Conservation (phyloP, 2,888 invertebrate species). For the Tetrapedia diversipes region DNA sequence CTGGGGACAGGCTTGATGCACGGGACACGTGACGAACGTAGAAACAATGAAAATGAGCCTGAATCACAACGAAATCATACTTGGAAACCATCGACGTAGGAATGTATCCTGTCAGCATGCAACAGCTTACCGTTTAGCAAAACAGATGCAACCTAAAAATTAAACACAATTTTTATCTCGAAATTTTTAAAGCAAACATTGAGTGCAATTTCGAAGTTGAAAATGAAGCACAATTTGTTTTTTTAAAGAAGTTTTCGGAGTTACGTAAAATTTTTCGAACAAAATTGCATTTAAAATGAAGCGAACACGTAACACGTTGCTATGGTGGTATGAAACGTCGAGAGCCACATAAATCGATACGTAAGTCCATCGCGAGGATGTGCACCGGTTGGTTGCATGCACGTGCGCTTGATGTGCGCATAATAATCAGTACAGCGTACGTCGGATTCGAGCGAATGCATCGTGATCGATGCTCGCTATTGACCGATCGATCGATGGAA, state of each 20-base stretch:
- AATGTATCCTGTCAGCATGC: slow-evolving; percentile 19
- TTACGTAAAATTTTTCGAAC: too few relatives aligned
- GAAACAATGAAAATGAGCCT: slow-evolving; percentile 31
- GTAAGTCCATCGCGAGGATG: slow-evolving; percentile 19
- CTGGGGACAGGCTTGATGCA: slow-evolving; percentile 39
- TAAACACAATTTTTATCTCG: too few relatives aligned
- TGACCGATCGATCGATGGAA: slow-evolving; percentile 44
- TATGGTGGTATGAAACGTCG: slow-evolving; percentile 5
- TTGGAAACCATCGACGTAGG: slow-evolving; percentile 26
- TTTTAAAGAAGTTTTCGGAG: too few relatives aligned
- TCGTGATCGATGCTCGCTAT: slow-evolving; percentile 52
- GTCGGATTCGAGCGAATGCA: slow-evolving; percentile 38
- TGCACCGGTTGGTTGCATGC: slow-evolving; percentile 2
- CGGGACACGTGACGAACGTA: slow-evolving; percentile 33
- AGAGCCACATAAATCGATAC: slow-evolving; percentile 39
- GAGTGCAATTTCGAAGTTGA: too few relatives aligned
- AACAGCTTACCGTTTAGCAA: not conserved
- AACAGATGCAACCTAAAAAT: too few relatives aligned
- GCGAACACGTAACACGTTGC: slow-evolving; percentile 1
- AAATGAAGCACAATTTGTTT: too few relatives aligned
- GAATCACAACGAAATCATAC: slow-evolving; percentile 28
- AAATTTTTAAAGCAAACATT: too few relatives aligned
- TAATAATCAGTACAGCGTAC: slow-evolving; percentile 49
- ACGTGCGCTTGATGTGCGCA: slow-evolving; percentile 26
- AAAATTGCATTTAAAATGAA: too few relatives aligned